Conservation (phyloP, 1,140 invertebrate genomes). For the Teleogryllus occipitalis region DNA sequence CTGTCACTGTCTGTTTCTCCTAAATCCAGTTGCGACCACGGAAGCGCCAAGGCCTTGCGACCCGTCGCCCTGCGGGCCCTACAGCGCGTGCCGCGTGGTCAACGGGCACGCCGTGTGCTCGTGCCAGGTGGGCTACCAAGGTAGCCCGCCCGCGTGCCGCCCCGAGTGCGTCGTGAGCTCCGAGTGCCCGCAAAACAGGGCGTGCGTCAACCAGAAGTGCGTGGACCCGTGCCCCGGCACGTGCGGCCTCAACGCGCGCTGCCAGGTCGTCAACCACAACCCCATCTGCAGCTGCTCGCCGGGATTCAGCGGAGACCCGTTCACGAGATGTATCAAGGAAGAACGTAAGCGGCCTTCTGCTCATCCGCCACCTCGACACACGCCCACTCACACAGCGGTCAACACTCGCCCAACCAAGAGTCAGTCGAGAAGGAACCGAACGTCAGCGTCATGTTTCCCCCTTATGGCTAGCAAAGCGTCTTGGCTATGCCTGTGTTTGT, state of each 20-base stretch:
- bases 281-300: conserved; percentile 50
- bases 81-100: conserved; percentile 55
- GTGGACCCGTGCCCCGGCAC: conserved; percentile 40
- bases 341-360: conserved; percentile 42
- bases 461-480: background rate
- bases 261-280: conserved; percentile 49
- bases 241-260: conserved; percentile 47
- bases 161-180: conserved; percentile 41
- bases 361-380: conserved; percentile 28
- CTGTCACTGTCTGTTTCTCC: conserved; percentile 15
- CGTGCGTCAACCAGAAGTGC: conserved; percentile 44
- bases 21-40: conserved; percentile 7
- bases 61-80: conserved; percentile 67
- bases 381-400: conserved; percentile 62
- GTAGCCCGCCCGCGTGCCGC: conserved; percentile 36
- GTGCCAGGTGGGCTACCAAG: conserved; percentile 51
- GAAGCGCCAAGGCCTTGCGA: conserved; percentile 51
- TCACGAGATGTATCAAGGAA: conserved; percentile 53
- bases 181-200: conserved; percentile 38
- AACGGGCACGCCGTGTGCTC: conserved; percentile 41
- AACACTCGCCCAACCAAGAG: conserved; percentile 73
- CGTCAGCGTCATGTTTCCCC: background rate
- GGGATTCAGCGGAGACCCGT: conserved; percentile 71
- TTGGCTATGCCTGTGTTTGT: background rate
- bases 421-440: conserved; percentile 35